Conservation (phyloP, 2,888 invertebrate genomes). For the Mylabris sibirica region DNA sequence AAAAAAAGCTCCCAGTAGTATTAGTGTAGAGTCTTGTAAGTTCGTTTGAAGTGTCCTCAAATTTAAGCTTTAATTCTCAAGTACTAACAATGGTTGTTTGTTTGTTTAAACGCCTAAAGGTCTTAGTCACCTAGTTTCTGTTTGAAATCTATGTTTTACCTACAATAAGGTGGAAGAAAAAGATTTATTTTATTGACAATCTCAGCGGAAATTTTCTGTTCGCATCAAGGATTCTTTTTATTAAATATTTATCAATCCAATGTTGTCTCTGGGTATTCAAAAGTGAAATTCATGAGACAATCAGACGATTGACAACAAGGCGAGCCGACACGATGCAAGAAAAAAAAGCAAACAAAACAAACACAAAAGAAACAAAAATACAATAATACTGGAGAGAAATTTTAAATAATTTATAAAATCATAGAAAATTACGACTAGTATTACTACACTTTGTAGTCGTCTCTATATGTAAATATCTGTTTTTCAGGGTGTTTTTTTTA, state of each 20-base stretch:
- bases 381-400: background rate
- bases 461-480: background rate
- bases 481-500: background rate
- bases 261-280: background rate
- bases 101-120: too few species aligned
- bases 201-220: background rate
- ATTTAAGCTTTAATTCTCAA: too few species aligned
- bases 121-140: too few species aligned
- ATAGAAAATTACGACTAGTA: background rate
- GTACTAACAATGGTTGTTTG: too few species aligned
- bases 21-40: too few species aligned
- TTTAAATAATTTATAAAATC: slow-evolving; percentile 10
- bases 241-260: slow-evolving; percentile 1
- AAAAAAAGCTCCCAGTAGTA: background rate
- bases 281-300: background rate
- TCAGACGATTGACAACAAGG: background rate
- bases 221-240: background rate
- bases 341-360: too few species aligned
- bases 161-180: too few species aligned
- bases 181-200: too few species aligned
- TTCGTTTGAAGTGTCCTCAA: too few species aligned
- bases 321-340: background rate
- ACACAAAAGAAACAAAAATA: background rate
- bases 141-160: too few species aligned
- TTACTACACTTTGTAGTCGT: background rate